These are phyloP conservation scores for Catostylus mosaicus DNA, from an alignment of 30 jellyfish, hydroid and myxozoan species.

Conservation along the genomic window DNA sequence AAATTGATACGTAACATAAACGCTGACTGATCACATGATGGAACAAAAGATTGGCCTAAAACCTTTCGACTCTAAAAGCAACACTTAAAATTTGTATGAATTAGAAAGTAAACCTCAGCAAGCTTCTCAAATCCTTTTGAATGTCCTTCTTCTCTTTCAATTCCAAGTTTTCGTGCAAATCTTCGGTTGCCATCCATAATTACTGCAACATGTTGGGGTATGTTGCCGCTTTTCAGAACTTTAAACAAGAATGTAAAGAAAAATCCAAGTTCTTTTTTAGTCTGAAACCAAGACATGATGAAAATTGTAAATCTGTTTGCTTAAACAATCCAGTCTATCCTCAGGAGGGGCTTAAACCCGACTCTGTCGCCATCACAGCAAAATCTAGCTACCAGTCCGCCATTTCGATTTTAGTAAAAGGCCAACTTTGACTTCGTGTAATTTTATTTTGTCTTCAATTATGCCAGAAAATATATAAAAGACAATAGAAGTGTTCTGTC, in stretches of 20 bases:
- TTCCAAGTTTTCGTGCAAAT: slow-evolving; percentile 74
- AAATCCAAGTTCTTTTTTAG: slow-evolving; percentile 77
- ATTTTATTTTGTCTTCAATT: not conserved
- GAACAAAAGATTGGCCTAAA: not conserved
- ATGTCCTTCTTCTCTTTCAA: slow-evolving; percentile 79
- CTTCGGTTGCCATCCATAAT: slow-evolving; percentile 99
- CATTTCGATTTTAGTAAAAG: not conserved
- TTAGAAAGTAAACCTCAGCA: slow-evolving; percentile 70
- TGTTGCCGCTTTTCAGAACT: slow-evolving; percentile 77
- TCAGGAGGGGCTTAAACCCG: not conserved
- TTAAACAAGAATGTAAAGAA: slow-evolving; percentile 56
- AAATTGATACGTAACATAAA: too few relatives aligned
- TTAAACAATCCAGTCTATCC: not conserved
- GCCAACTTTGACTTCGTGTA: not conserved
- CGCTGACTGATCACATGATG: not conserved
- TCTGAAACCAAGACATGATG: slow-evolving; percentile 88
- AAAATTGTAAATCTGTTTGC: not conserved
- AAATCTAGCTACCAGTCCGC: not conserved
- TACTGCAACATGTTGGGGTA: slow-evolving; percentile 97
- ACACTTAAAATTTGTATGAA: not conserved
- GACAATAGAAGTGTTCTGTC: not conserved
- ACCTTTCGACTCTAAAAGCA: not conserved
- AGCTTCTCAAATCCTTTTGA: slow-evolving; percentile 91
- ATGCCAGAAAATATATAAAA: not conserved
- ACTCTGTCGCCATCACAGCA: not conserved